Evolutionary conservation across 2,113 vertebrate species (phyloP).

Genomic region (Zosterops borbonicus): DNA sequence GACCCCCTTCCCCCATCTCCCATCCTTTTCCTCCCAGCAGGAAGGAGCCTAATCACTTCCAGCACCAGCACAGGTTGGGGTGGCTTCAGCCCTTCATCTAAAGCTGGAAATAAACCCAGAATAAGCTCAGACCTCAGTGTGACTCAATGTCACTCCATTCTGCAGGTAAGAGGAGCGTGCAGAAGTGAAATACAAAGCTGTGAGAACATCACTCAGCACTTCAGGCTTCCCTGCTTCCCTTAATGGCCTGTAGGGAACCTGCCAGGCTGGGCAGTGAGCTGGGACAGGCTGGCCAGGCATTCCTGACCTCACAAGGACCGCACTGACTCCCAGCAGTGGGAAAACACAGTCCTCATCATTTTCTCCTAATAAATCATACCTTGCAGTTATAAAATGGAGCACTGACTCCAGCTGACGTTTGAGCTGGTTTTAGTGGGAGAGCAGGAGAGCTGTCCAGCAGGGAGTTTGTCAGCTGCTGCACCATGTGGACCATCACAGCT

Average conservation of each 20-base stretch:
- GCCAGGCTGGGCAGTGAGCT: background rate
- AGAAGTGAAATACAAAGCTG: background rate
- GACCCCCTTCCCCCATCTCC: background rate
- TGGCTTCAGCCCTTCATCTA: background rate
- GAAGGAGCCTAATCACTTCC: background rate
- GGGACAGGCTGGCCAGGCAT: background rate
- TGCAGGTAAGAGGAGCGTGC: background rate
- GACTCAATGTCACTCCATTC: fast-evolving
- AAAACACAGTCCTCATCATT: background rate
- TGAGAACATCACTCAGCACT: background rate
- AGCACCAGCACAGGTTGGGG: fast-evolving
- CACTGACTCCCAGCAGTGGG: background rate
- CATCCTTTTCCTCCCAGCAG: background rate
- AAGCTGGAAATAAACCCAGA: background rate
- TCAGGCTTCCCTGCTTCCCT: background rate
- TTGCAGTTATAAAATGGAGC: background rate
- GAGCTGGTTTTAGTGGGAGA: background rate
- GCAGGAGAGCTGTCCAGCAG: background rate
- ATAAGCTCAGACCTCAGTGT: background rate
- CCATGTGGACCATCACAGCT: background rate
- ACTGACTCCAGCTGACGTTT: background rate
- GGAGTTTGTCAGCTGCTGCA: background rate
- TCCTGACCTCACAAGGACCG: background rate
- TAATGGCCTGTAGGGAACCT: background rate
- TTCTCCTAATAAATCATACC: background rate